Evolutionary conservation across 2,113 vertebrate genomes (phyloP).

Genomic region (Andinoacara biseriatus): DNA sequence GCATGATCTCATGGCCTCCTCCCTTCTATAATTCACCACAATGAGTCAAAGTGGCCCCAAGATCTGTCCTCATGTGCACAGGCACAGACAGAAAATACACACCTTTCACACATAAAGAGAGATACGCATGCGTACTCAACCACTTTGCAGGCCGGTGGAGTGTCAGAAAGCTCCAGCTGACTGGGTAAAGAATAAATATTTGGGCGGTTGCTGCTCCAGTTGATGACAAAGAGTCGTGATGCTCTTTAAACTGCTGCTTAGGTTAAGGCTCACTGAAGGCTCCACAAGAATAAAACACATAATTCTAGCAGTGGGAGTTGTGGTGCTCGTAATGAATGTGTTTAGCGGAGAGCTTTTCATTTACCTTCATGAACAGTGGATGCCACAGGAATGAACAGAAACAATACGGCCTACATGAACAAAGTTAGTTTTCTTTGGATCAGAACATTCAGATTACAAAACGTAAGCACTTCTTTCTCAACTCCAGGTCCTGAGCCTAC

Average conservation of each 20-base stretch:
- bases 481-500: background rate
- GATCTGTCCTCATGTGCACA: slow-evolving; percentile 22
- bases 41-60: background rate
- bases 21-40: slow-evolving; percentile 55
- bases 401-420: slow-evolving; percentile 27
- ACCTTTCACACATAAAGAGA: slow-evolving; percentile 24
- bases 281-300: slow-evolving; percentile 50
- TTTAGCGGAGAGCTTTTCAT: slow-evolving; percentile 45
- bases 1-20: slow-evolving; percentile 59
- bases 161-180: slow-evolving; percentile 8
- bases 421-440: background rate
- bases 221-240: slow-evolving; percentile 10
- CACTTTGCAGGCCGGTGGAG: background rate
- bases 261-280: slow-evolving; percentile 24
- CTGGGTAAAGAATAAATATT: slow-evolving; percentile 57
- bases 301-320: slow-evolving; percentile 51
- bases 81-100: background rate
- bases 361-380: slow-evolving; percentile 55
- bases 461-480: background rate
- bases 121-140: slow-evolving; percentile 43
- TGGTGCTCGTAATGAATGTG: slow-evolving; percentile 52
- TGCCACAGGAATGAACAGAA: slow-evolving; percentile 43
- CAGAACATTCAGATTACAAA: background rate
- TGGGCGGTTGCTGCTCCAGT: slow-evolving; percentile 20
- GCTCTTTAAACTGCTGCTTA: slow-evolving; percentile 10